A percentile compares a stretch with the other conserved stretches of the same genome.
Conservation (phyloP, 2,888 invertebrate species). For the Molorchus minor region DNA sequence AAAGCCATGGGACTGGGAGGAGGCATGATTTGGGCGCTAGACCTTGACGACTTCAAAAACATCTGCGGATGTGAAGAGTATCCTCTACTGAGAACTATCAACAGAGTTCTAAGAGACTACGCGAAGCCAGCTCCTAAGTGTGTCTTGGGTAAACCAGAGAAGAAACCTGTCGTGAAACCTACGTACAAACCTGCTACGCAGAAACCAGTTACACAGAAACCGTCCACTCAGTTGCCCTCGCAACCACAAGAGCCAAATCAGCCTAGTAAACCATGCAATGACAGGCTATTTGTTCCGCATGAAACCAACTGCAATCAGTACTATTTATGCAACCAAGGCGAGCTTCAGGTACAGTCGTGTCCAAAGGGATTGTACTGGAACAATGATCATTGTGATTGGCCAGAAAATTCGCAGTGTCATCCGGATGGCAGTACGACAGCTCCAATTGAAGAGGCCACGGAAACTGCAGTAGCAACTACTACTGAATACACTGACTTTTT, state of each 20-base stretch:
- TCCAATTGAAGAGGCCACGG: conserved; percentile 33
- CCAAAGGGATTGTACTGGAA: conserved; percentile 82
- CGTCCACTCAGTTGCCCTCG: conserved; percentile 10
- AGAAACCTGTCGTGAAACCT: conserved; percentile 11
- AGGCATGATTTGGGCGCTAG: conserved; percentile 90
- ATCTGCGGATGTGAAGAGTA: conserved; percentile 83
- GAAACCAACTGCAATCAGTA: conserved; percentile 79
- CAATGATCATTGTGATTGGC: conserved; percentile 82
- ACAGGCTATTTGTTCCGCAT: conserved; percentile 70
- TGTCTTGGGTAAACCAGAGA: conserved; percentile 28
- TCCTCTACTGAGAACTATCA: conserved; percentile 82
- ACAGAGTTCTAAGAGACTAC: conserved; percentile 78
- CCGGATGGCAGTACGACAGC: conserved; percentile 50
- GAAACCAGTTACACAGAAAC: conserved; percentile 11
- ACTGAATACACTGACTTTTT: not conserved
- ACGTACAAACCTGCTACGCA: conserved; percentile 11
- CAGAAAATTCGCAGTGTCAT: conserved; percentile 74
- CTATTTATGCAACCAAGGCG: conserved; percentile 80
- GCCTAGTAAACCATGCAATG: conserved; percentile 61
- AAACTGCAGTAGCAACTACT: not conserved
- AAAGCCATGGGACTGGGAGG: conserved; percentile 83
- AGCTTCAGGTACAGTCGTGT: conserved; percentile 75
- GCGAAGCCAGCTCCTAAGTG: conserved; percentile 73
- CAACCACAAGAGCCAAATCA: conserved; percentile 42
- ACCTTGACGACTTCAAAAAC: conserved; percentile 87